A percentile compares a stretch with the other conserved stretches of the same genome.
phyloP scores from a whole-genome alignment of 2,888 invertebrate species.

The Saturnia pavonia region DNA sequence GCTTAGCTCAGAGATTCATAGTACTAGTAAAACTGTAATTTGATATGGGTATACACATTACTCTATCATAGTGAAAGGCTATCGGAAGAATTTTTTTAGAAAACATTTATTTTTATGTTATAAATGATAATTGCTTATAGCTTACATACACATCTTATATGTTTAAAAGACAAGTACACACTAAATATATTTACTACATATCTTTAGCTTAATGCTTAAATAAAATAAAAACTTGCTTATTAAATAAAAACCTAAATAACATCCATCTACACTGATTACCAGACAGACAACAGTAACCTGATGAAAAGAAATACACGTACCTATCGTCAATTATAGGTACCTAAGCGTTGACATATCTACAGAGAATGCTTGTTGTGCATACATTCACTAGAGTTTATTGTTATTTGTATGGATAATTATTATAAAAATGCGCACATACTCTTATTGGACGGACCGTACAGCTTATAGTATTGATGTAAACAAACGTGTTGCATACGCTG shows the following conservation, averaged over 20 bases:
- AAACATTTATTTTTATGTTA: neutral
- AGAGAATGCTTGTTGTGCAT: neutral
- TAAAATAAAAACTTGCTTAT: constrained; percentile 3
- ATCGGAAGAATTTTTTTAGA: no score
- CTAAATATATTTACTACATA: neutral
- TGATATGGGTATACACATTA: no score
- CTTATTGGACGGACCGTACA: no score
- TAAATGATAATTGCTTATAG: constrained; percentile 24
- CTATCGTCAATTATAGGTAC: neutral
- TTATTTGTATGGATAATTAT: no score
- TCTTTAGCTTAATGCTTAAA: constrained; percentile 1
- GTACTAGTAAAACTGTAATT: no score
- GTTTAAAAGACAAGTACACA: neutral
- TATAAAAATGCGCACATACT: no score
- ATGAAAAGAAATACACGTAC: neutral
- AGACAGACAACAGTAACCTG: neutral
- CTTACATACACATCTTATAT: neutral
- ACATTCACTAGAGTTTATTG: no score
- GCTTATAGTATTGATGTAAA: no score
- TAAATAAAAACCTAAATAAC: constrained; percentile 16
- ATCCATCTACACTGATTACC: neutral
- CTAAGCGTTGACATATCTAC: neutral
- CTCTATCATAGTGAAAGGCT: no score
- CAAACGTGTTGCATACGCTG: no score
- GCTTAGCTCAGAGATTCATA: no score